A percentile compares a stretch with the other conserved stretches of the same genome.
Evolutionary conservation across 2,113 vertebrate genomes (phyloP).

Genomic region (Pteruthius melanotis): DNA sequence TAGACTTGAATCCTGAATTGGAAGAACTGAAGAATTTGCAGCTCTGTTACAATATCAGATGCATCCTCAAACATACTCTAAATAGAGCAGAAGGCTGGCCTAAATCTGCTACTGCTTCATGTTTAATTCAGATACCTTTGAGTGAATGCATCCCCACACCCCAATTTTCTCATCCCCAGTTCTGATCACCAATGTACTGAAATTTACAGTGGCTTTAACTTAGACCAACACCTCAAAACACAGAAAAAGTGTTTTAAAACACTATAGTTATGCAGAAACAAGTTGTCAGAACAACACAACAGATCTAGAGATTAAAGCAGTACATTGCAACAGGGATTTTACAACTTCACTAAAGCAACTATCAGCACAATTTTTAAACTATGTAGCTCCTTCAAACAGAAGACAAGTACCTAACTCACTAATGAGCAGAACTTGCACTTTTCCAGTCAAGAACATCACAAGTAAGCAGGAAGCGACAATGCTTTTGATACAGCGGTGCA

Average conservation of each 20-base stretch:
- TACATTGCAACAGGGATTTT: not conserved
- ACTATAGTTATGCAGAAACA: not conserved
- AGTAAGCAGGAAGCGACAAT: not conserved
- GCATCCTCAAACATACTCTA: not conserved
- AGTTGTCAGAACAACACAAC: not conserved
- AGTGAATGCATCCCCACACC: not conserved
- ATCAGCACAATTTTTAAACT: not conserved
- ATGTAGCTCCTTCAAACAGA: not conserved
- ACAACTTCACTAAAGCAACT: not conserved
- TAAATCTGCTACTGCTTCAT: slow-evolving; percentile 28
- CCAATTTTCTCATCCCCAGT: not conserved
- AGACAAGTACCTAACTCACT: not conserved
- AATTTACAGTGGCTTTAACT: not conserved
- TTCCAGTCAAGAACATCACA: not conserved
- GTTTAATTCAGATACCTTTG: slow-evolving; percentile 22
- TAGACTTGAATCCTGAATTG: not conserved
- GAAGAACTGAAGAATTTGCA: not conserved
- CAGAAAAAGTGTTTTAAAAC: not conserved
- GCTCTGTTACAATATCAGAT: not conserved
- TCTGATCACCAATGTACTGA: not conserved
- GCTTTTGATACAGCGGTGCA: not conserved
- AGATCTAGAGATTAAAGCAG: not conserved
- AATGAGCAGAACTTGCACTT: not conserved
- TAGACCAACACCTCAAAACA: not conserved
- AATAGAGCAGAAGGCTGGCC: slow-evolving; percentile 8